phyloP scores from a whole-genome alignment of 2,888 invertebrate genomes.

The Meiosimyza platycephala region DNA sequence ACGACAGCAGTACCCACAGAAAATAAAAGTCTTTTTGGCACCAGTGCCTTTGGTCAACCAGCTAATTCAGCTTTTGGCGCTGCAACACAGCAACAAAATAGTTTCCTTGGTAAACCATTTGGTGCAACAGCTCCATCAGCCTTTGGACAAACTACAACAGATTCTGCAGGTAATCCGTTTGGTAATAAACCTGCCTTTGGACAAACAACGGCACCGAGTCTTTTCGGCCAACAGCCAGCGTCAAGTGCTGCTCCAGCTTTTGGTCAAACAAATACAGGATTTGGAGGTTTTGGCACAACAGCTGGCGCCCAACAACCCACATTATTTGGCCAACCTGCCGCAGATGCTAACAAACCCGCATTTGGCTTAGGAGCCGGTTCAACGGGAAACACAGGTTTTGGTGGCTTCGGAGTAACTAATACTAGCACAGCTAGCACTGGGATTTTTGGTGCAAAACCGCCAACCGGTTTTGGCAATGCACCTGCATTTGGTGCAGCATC shows the following conservation, averaged over 20 bases:
- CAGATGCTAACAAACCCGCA: slow-evolving; percentile 65
- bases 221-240: slow-evolving; percentile 69
- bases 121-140: slow-evolving; percentile 68
- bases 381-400: slow-evolving; percentile 62
- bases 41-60: slow-evolving; percentile 68
- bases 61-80: slow-evolving; percentile 69
- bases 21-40: slow-evolving; percentile 71
- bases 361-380: slow-evolving; percentile 60
- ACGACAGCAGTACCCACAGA: slow-evolving; percentile 63
- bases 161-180: slow-evolving; percentile 62
- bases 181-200: slow-evolving; percentile 66
- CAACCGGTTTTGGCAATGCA: slow-evolving; percentile 66
- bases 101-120: slow-evolving; percentile 76
- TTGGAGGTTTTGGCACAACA: slow-evolving; percentile 64
- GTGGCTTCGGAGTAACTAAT: slow-evolving; percentile 61
- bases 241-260: slow-evolving; percentile 71
- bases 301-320: slow-evolving; percentile 54
- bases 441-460: slow-evolving; percentile 63
- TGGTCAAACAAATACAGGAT: slow-evolving; percentile 62
- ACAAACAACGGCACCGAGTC: slow-evolving; percentile 70
- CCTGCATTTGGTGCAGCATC: slow-evolving; percentile 63
- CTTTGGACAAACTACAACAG: slow-evolving; percentile 58
- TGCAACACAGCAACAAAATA: slow-evolving; percentile 68
- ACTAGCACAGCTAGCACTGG: slow-evolving; percentile 67
- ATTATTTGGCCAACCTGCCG: slow-evolving; percentile 58